Percentiles rank a stretch among this genome's conserved stretches.
Evolutionary conservation across 2,797 vertebrate species (phyloP).

Genomic region (Rousettus madagascariensis): DNA sequence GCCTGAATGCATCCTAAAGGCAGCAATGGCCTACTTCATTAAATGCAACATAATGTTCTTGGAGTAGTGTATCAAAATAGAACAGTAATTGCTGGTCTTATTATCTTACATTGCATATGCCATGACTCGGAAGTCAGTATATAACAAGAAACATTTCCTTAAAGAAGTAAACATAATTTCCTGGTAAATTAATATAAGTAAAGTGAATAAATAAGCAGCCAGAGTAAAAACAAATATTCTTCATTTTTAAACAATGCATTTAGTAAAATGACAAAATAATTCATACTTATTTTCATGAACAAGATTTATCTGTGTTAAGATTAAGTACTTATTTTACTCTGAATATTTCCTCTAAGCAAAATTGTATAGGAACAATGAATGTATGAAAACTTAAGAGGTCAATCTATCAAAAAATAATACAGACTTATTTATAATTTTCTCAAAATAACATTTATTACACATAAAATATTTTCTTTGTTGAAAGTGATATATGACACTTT

Average conservation of each 20-base stretch:
- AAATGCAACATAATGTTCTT: slow-evolving; percentile 52
- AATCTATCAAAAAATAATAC: slow-evolving; percentile 49
- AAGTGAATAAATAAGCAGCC: slow-evolving; percentile 56
- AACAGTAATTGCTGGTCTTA: slow-evolving; percentile 75
- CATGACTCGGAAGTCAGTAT: slow-evolving; percentile 60
- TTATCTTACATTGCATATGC: slow-evolving; percentile 68
- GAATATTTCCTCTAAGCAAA: neutral
- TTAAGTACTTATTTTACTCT: slow-evolving; percentile 46
- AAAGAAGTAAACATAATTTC: slow-evolving; percentile 60
- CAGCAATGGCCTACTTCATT: slow-evolving; percentile 65
- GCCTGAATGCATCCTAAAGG: slow-evolving; percentile 45
- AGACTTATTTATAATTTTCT: slow-evolving; percentile 43
- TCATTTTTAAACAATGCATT: neutral
- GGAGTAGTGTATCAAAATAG: slow-evolving; percentile 65
- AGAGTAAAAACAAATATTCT: neutral
- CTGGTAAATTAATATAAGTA: slow-evolving; percentile 60
- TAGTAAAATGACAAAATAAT: neutral
- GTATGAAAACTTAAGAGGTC: neutral
- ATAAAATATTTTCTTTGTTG: slow-evolving; percentile 14
- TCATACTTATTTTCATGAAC: slow-evolving; percentile 27
- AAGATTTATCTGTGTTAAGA: slow-evolving; percentile 12
- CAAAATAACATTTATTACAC: slow-evolving; percentile 43
- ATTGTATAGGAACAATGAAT: neutral
- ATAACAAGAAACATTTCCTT: slow-evolving; percentile 49
- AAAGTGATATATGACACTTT: neutral